Evolutionary conservation across 2,888 invertebrate genomes (phyloP).

Genomic region (Hoplodrina ambigua): DNA sequence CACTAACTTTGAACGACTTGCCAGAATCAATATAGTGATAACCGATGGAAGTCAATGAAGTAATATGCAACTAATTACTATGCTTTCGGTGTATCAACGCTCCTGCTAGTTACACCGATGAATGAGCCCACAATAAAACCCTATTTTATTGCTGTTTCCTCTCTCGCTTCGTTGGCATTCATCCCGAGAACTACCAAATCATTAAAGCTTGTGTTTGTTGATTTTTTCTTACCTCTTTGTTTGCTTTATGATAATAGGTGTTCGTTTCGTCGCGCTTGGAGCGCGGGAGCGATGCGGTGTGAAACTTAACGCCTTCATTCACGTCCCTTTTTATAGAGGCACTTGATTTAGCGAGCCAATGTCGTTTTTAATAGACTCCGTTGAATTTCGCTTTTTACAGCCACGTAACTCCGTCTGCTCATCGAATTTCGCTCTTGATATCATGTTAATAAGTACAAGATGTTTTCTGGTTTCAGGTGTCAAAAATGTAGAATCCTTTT

Average conservation of each 20-base stretch:
- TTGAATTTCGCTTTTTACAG: conserved; percentile 77
- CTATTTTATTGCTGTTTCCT: conserved; percentile 87
- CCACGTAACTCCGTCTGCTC: conserved; percentile 67
- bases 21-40: conserved; percentile 51
- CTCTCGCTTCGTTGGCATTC: conserved; percentile 85
- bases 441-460: conserved; percentile 64
- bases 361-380: conserved; percentile 83
- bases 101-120: conserved; percentile 71
- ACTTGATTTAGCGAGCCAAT: conserved; percentile 87
- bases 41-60: conserved; percentile 50
- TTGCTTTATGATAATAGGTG: conserved; percentile 90
- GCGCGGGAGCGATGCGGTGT: conserved; percentile 85
- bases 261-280: conserved; percentile 83
- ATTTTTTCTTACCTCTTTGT: conserved; percentile 86
- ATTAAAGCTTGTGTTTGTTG: conserved; percentile 88
- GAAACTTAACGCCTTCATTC: conserved; percentile 90
- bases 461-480: conserved; percentile 52
- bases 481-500: conserved; percentile 38
- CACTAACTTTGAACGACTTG: conserved; percentile 57
- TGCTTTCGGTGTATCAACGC: conserved; percentile 69
- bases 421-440: conserved; percentile 70
- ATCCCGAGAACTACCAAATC: conserved; percentile 87
- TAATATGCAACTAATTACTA: conserved; percentile 74
- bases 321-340: conserved; percentile 85
- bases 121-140: conserved; percentile 83